Conservation (phyloP, 2,888 invertebrate genomes). For the Penaeus monodon region DNA sequence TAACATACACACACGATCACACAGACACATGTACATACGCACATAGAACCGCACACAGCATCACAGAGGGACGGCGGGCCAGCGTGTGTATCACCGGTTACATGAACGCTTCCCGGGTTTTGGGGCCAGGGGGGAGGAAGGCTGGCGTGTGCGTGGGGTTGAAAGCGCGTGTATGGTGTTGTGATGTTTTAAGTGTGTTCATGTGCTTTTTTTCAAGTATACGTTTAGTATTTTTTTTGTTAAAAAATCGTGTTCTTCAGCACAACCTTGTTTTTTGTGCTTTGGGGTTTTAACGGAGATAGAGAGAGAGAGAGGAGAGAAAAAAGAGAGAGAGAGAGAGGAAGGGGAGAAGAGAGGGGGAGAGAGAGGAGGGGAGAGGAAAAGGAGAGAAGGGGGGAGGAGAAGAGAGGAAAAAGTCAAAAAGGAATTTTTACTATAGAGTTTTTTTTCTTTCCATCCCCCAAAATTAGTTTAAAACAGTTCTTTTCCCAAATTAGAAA, state of each 20-base stretch:
- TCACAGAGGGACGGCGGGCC: slow-evolving; percentile 13
- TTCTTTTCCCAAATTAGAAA: too few relatives aligned
- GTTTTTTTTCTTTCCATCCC: too few relatives aligned
- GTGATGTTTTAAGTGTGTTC: not conserved
- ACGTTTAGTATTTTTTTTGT: too few relatives aligned
- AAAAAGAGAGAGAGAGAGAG: slow-evolving; percentile 19
- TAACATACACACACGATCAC: slow-evolving; percentile 19
- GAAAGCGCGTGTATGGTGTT: slow-evolving; percentile 6
- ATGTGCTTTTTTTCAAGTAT: too few relatives aligned
- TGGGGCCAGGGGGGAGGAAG: not conserved
- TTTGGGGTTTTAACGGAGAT: not conserved
- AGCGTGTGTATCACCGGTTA: slow-evolving; percentile 38
- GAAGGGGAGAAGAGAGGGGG: slow-evolving; percentile 6
- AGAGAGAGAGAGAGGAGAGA: not conserved
- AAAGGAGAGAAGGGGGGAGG: slow-evolving; percentile 12
- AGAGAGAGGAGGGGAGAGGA: slow-evolving; percentile 4
- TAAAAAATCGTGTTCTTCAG: too few relatives aligned
- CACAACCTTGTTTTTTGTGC: too few relatives aligned
- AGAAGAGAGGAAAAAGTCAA: not conserved
- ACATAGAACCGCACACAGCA: slow-evolving; percentile 42
- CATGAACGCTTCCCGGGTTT: not conserved
- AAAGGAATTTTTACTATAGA: not conserved
- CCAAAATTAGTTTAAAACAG: too few relatives aligned
- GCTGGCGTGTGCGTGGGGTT: not conserved
- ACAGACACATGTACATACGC: slow-evolving; percentile 37